Evolutionary conservation across 2,113 vertebrate species (phyloP), one percentile per base, ranked within the genome.

Genomic region (Pyrgilauda ruficollis): DNA sequence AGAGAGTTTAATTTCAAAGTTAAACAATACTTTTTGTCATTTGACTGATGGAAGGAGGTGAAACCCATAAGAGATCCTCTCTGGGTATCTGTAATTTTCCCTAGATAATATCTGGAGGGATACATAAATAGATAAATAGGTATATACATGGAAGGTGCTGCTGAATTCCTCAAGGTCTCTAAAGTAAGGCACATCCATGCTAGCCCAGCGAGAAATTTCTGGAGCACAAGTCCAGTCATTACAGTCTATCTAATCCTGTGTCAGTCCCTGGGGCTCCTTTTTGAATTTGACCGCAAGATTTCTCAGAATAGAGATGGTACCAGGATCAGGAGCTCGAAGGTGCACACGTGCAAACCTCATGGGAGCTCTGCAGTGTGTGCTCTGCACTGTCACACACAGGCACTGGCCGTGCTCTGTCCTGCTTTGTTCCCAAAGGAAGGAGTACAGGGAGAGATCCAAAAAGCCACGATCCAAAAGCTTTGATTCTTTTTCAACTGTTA

Each of bases 361-460:
- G 21, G 47, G 33, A 81, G 6, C 13, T 63, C 26, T 62, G 41
- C 31, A 41, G 22, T 41, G 11, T 1, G 3, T 15, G 35, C 17
- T 55, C n/a, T 81, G 17, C 2, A 1, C 22, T 74, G 16, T 35
- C 49, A 56, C 22, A 27, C 35, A 44, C 24, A 44, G 56, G 22
- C 1, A 4, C 3, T 39, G 33, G 16, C 59, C 0, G 0, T 64
- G 28, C 27, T 49, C 41, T 69, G 19, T 50, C 35, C 50, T 5
- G 5, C 46, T 46, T 58, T 43, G 30, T 74, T 82, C 26, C 31
- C 37, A 49, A 78, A 52, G 30, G 43, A 93, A 76, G n/a, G 6
- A 72, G 27, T 14, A 3, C 22, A 46, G 9, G 24, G 16, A 72
- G 50, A 68, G 62, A 53, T 52, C 35, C 30, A 80, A 83, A 83